Percentiles rank a stretch among this genome's conserved stretches.
Evolutionary conservation across 2,888 invertebrate genomes (phyloP).

Genomic region (Mayetiola destructor): DNA sequence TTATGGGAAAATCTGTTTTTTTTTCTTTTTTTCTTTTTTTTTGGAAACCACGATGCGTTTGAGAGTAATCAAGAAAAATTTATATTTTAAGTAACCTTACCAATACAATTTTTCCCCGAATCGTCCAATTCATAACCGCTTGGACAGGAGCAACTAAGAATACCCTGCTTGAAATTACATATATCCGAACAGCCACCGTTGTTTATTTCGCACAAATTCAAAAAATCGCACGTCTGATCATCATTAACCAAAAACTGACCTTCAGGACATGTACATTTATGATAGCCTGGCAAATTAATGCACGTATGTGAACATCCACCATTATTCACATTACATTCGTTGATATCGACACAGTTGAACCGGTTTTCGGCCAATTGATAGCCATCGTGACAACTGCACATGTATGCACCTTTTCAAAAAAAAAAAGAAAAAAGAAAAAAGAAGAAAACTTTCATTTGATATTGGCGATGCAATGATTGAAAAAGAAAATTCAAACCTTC

Average conservation of each 20-base stretch:
- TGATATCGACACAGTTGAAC: not conserved
- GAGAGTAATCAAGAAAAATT: too few species aligned
- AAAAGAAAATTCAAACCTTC: too few species aligned
- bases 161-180: conserved; percentile 35
- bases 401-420: too few species aligned
- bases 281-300: conserved; percentile 27
- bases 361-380: not conserved
- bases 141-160: conserved; percentile 42
- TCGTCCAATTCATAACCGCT: conserved; percentile 38
- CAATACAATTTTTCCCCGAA: conserved; percentile 35
- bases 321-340: conserved; percentile 22
- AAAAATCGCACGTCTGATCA: conserved; percentile 30
- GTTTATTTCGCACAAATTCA: conserved; percentile 38
- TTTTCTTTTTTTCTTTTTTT: too few species aligned
- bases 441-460: too few species aligned
- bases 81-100: too few species aligned
- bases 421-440: too few species aligned
- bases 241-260: conserved; percentile 23
- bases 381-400: conserved; percentile 38
- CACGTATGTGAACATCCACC: conserved; percentile 40
- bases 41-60: too few species aligned
- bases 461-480: too few species aligned
- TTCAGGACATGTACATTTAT: conserved; percentile 28
- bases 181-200: conserved; percentile 36
- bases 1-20: too few species aligned